phyloP scores from a whole-genome alignment of 2,888 invertebrate genomes.

The Caradrina kadenii region DNA sequence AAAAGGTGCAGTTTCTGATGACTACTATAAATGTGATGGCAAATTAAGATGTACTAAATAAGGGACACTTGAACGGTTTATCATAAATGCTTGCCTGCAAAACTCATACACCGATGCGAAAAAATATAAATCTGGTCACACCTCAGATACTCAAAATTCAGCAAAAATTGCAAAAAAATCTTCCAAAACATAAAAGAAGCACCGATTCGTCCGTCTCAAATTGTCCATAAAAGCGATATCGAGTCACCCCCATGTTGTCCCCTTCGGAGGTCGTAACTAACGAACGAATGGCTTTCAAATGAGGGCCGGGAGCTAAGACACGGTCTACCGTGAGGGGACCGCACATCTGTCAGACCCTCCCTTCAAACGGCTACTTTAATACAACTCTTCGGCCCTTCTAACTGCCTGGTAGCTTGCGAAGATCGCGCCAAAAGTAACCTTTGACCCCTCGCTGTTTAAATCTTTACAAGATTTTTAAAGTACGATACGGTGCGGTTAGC shows the following conservation, averaged over 20 bases:
- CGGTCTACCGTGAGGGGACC: conserved; percentile 65
- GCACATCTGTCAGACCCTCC: conserved; percentile 70
- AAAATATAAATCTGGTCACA: conserved; percentile 23
- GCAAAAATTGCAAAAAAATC: conserved; percentile 50
- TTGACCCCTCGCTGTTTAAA: conserved; percentile 42
- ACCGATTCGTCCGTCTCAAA: conserved; percentile 71
- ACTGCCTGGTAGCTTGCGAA: conserved; percentile 68
- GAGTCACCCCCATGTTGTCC: conserved; percentile 71
- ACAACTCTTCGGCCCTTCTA: conserved; percentile 61
- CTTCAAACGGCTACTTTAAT: conserved; percentile 58
- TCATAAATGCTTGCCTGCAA: neutral
- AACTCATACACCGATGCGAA: conserved; percentile 8
- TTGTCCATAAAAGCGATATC: conserved; percentile 74
- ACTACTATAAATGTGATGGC: too few relatives aligned
- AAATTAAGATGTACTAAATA: too few relatives aligned
- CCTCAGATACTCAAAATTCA: conserved; percentile 27
- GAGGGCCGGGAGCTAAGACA: conserved; percentile 63
- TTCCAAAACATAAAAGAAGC: conserved; percentile 65
- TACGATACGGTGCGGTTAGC: conserved; percentile 22
- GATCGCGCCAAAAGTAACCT: conserved; percentile 44
- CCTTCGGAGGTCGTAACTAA: conserved; percentile 77
- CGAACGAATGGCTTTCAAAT: conserved; percentile 74
- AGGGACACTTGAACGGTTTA: too few relatives aligned
- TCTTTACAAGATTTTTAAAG: conserved; percentile 38
- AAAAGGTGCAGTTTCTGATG: too few relatives aligned